These are phyloP conservation scores for Elysia chlorotica DNA, from an alignment of 1,140 invertebrate genomes.

Conservation along the genomic window DNA sequence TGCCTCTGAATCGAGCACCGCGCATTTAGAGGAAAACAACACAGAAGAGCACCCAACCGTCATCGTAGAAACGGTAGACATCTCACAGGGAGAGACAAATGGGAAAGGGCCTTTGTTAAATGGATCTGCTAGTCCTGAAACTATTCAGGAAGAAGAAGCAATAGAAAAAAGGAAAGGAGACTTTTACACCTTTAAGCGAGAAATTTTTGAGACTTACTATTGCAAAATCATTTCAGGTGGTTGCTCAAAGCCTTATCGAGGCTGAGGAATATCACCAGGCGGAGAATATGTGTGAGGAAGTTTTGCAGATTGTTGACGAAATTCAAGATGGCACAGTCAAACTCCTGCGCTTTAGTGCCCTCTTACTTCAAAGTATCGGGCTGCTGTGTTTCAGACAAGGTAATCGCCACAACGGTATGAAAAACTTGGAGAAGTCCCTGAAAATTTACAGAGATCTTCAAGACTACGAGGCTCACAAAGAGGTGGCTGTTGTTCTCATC, in stretches of 20 bases:
- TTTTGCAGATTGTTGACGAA: conserved; percentile 49
- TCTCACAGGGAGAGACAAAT: background rate
- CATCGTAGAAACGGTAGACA: conserved; percentile 9
- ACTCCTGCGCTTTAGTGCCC: conserved; percentile 49
- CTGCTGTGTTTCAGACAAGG: conserved; percentile 50
- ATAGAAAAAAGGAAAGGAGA: conserved; percentile 38
- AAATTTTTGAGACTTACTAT: conserved; percentile 49
- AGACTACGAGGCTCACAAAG: conserved; percentile 47
- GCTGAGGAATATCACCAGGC: conserved; percentile 45
- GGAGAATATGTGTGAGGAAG: conserved; percentile 49
- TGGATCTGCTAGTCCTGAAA: background rate
- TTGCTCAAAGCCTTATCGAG: conserved; percentile 44
- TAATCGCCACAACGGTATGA: conserved; percentile 46
- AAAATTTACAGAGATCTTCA: conserved; percentile 49
- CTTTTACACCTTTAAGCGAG: conserved; percentile 49
- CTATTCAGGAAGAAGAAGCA: conserved; percentile 2
- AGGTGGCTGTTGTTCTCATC: conserved; percentile 50
- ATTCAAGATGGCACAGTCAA: conserved; percentile 52
- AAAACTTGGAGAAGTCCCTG: conserved; percentile 48
- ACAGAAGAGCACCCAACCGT: too few relatives aligned
- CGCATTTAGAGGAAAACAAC: background rate
- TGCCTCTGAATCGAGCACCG: conserved; percentile 17
- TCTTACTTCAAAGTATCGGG: conserved; percentile 51
- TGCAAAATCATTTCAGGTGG: conserved; percentile 43
- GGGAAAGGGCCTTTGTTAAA: too few relatives aligned